Base-by-base conservation (phyloP, 2,888 invertebrate species). In the Suillia variegata region DNA sequence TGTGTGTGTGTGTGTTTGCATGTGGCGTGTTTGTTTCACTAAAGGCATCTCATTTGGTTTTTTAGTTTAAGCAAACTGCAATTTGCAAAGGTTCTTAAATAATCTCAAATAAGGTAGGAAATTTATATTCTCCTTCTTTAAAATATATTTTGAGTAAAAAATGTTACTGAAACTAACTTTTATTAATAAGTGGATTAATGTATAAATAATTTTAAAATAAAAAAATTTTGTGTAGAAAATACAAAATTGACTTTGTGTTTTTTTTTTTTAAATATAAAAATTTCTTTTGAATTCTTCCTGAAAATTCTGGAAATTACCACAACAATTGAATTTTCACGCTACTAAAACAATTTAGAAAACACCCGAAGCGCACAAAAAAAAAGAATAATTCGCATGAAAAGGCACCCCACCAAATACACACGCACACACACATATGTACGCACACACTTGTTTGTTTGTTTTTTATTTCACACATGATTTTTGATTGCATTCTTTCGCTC, bases 401-500 rank as follows among this genome's bases (percentile, higher is more conserved):
- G 26, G n/a, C 31, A 10, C 26, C 10, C 26, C 26, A 26, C 26
- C 26, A 5, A 26, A 26, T 26, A 10, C 12, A 5, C 13, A 10
- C 38, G 6, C 38, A 31, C n/a, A 38, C 5, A n/a, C 38, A n/a
- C n/a, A 13, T 38, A 13, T 38, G 15, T 38, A 4, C 6, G 6
- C 13, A 8, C 33, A 48, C 52, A 26, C 74, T 74, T 71, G 68
- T 64, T 74, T 74, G 71, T 61, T 69, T 69, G 63, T 69, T 67
- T 63, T 65, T 66, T 72, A 73, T 74, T 74, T 74, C 75, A 74
- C 76, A 74, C 76, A 76, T 75, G 74, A 75, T 76, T 76, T 76
- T 73, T 76, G 76, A 75, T 76, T 76, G 76, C 75, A 69, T 71
- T 75, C 71, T 65, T 51, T 56, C 48, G 51, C 57, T 34, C 24